Conservation (phyloP, 2,797 vertebrate genomes). For the Percopsis omiscomaycus region DNA sequence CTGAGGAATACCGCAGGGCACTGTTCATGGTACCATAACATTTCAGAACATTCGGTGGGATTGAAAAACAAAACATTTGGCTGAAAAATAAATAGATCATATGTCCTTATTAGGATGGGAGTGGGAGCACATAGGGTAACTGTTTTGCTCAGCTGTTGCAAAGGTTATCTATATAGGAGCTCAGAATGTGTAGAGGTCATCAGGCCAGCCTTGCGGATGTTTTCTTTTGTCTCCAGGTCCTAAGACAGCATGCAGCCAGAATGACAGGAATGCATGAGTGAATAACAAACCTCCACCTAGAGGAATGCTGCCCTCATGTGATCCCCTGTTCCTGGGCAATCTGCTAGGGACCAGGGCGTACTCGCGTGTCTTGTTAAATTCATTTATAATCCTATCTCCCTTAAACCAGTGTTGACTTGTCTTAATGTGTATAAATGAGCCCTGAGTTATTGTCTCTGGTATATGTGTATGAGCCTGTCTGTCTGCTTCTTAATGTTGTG, state of each 20-base stretch:
- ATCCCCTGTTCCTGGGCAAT: slow-evolving; percentile 15
- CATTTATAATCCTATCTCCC: slow-evolving; percentile 3
- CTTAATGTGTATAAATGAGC: background rate
- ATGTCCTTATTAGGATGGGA: slow-evolving; percentile 1
- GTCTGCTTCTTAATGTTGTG: slow-evolving; percentile 17
- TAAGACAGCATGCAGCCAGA: slow-evolving; percentile 25
- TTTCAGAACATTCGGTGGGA: slow-evolving; percentile 16
- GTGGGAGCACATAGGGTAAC: slow-evolving; percentile 15
- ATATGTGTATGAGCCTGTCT: background rate
- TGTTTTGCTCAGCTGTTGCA: slow-evolving; percentile 11
- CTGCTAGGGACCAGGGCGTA: slow-evolving; percentile 10
- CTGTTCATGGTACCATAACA: slow-evolving; percentile 6
- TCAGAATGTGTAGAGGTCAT: slow-evolving; percentile 30
- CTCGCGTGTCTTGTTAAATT: slow-evolving; percentile 15
- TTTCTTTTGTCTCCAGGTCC: slow-evolving; percentile 14
- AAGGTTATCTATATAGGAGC: slow-evolving; percentile 27
- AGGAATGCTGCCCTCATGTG: slow-evolving; percentile 22
- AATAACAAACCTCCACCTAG: slow-evolving; percentile 35
- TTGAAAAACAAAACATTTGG: slow-evolving; percentile 17
- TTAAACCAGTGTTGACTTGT: slow-evolving; percentile 15
- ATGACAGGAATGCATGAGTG: slow-evolving; percentile 50
- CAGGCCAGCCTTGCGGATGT: slow-evolving; percentile 17
- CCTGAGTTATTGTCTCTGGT: background rate
- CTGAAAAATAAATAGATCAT: background rate
- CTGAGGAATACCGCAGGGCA: slow-evolving; percentile 7